Conservation (phyloP, 2,113 vertebrate genomes). For the Mystacornis crossleyi region DNA sequence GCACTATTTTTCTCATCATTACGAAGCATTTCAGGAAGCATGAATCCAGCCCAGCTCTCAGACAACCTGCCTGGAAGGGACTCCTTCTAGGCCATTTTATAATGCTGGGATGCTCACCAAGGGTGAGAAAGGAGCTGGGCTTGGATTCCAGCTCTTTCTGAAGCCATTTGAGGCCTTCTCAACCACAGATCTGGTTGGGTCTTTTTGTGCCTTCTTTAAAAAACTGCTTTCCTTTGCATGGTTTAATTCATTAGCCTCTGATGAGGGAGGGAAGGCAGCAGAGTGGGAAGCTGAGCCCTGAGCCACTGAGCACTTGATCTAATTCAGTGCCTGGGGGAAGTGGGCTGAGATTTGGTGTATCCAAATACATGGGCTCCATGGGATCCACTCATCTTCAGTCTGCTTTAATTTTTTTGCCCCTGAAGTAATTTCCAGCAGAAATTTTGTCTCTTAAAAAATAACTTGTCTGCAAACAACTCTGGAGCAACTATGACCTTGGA, state of each 20-base stretch:
- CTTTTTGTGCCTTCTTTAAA: background rate
- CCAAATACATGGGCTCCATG: background rate
- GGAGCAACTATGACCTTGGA: background rate
- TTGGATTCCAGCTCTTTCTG: background rate
- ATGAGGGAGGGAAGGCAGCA: background rate
- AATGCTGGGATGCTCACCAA: fast-evolving
- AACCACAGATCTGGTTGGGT: background rate
- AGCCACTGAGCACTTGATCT: background rate
- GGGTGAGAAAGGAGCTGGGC: background rate
- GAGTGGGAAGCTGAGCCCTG: background rate
- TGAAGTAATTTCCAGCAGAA: background rate
- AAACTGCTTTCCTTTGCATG: background rate
- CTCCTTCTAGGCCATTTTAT: background rate
- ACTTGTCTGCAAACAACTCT: background rate
- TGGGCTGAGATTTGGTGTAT: background rate
- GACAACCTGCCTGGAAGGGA: background rate
- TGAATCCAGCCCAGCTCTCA: background rate
- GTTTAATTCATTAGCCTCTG: background rate
- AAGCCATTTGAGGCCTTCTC: background rate
- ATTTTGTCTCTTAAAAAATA: background rate
- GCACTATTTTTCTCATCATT: background rate
- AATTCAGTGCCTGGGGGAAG: background rate
- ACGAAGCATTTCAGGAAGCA: background rate
- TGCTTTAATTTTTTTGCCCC: background rate
- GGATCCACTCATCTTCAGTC: background rate